A percentile compares a stretch with the other conserved stretches of the same genome.
Conservation (phyloP, 2,113 vertebrate genomes). For the Kryptolebias marmoratus region DNA sequence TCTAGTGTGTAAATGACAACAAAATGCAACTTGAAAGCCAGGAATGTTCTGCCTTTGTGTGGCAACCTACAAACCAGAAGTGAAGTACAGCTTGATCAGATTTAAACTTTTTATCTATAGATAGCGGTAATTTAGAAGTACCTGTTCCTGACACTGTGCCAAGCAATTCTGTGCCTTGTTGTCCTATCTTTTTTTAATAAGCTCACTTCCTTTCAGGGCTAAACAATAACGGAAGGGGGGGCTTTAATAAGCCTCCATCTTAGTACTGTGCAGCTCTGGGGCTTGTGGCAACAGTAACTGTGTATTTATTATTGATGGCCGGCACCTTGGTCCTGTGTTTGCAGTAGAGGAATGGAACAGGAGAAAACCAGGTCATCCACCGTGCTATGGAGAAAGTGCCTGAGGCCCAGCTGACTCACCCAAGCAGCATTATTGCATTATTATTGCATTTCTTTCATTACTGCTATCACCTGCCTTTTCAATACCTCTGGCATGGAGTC, state of each 20-base stretch:
- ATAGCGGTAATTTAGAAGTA: conserved; percentile 52
- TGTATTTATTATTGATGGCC: conserved; percentile 83
- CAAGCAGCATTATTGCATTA: conserved; percentile 76
- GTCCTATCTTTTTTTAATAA: conserved; percentile 72
- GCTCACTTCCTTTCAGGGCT: conserved; percentile 69
- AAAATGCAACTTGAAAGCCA: conserved; percentile 18
- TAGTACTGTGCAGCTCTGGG: conserved; percentile 62
- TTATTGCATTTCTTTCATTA: conserved; percentile 82
- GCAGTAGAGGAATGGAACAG: conserved; percentile 56
- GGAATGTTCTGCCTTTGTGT: no score
- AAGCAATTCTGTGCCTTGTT: conserved; percentile 37
- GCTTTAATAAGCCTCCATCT: conserved; percentile 75
- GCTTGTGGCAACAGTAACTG: conserved; percentile 73
- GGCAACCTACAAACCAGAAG: conserved; percentile 20
- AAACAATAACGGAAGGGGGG: conserved; percentile 73
- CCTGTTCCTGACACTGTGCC: conserved; percentile 48
- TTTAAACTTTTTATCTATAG: conserved; percentile 50
- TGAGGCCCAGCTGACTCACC: conserved; percentile 74
- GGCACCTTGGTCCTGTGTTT: conserved; percentile 76
- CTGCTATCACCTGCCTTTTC: conserved; percentile 70
- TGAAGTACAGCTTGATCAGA: conserved; percentile 4
- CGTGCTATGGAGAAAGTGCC: conserved; percentile 62
- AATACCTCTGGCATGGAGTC: conserved; percentile 63
- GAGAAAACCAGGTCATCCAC: conserved; percentile 79
- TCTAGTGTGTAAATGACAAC: conserved; percentile 22